Conservation (phyloP, 1,140 invertebrate species). For the Oedothorax gibbosus region DNA sequence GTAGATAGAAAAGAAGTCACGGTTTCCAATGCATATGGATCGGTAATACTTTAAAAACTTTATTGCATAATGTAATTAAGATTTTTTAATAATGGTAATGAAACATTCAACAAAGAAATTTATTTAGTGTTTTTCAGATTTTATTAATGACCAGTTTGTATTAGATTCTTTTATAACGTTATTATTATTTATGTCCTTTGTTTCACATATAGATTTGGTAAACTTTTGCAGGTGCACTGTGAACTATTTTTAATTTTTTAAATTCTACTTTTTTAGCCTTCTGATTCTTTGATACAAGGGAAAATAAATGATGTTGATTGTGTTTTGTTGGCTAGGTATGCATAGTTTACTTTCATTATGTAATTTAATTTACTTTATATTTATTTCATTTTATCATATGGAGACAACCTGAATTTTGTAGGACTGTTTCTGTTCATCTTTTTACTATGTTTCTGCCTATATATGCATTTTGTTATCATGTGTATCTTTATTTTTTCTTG, state of each 20-base stretch:
- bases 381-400: neutral
- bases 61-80: too few relatives aligned
- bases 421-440: neutral
- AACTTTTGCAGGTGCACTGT: too few relatives aligned
- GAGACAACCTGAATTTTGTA: neutral
- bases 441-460: neutral
- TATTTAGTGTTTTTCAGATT: too few relatives aligned
- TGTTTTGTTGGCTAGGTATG: conserved; percentile 81
- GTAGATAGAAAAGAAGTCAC: conserved; percentile 75
- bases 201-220: too few relatives aligned
- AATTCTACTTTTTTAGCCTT: conserved; percentile 73
- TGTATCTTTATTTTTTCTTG: neutral
- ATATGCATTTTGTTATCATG: neutral
- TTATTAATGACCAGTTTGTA: too few relatives aligned
- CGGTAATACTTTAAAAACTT: conserved; percentile 64
- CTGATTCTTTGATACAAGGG: conserved; percentile 82
- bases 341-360: conserved; percentile 32
- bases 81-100: too few relatives aligned
- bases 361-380: neutral
- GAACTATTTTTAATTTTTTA: too few relatives aligned
- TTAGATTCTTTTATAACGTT: too few relatives aligned
- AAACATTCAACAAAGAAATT: too few relatives aligned
- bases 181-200: too few relatives aligned
- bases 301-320: conserved; percentile 82
- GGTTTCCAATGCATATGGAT: conserved; percentile 85